Conservation (phyloP, 2,113 vertebrate species). For the Chascanopsetta lugubris region DNA sequence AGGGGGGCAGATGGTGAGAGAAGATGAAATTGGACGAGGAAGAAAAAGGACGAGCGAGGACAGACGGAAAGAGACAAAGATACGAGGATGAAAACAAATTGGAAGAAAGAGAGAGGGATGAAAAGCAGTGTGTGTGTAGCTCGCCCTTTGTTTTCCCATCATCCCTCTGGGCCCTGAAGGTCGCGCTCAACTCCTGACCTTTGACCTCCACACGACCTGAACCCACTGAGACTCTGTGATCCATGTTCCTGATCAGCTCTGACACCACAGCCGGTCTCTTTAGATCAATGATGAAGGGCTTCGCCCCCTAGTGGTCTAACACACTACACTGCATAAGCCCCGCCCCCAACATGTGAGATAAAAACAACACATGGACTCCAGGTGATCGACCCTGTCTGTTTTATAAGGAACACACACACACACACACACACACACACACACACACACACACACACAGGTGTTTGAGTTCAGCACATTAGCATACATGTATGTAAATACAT, state of each 20-base stretch:
- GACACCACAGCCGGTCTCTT: too few species aligned
- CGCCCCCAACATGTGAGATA: too few species aligned
- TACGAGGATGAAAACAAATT: conserved; percentile 40
- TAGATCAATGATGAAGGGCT: too few species aligned
- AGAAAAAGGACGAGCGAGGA: not conserved
- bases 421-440: too few species aligned
- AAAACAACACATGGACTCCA: too few species aligned
- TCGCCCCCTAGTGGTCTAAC: too few species aligned
- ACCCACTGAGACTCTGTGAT: not conserved
- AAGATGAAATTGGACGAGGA: conserved; percentile 14
- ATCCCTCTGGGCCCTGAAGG: not conserved
- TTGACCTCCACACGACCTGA: conserved; percentile 1
- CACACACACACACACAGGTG: not conserved
- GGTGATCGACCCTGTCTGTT: too few species aligned
- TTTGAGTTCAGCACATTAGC: conserved; percentile 1
- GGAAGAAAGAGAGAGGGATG: conserved; percentile 25
- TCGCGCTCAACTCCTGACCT: not conserved
- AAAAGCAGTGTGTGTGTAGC: not conserved
- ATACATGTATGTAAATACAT: conserved; percentile 37
- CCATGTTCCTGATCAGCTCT: too few species aligned
- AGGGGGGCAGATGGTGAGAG: conserved; percentile 40
- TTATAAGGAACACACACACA: too few species aligned
- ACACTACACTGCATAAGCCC: too few species aligned
- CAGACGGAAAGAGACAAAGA: conserved; percentile 10
- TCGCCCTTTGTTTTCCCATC: not conserved